Evolutionary conservation across 2,888 invertebrate genomes (phyloP).

Genomic region (Ashinkailepas kermadecensis): DNA sequence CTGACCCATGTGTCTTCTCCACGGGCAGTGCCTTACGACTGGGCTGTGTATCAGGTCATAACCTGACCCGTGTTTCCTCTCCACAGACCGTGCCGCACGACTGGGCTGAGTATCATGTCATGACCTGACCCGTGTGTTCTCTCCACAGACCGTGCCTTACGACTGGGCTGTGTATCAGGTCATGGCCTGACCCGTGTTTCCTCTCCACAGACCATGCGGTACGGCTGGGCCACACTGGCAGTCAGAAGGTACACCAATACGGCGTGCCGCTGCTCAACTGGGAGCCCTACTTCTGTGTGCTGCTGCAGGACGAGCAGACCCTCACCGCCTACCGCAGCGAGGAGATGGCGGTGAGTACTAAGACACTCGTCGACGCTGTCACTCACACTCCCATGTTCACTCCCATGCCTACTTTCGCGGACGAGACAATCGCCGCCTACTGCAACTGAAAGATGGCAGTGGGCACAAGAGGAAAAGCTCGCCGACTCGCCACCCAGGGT

Average conservation of each 20-base stretch:
- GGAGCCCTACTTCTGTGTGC: slow-evolving; percentile 72
- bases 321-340: slow-evolving; percentile 71
- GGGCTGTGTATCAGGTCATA: slow-evolving; percentile 28
- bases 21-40: slow-evolving; percentile 39
- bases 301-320: slow-evolving; percentile 65
- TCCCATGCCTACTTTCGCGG: too few species aligned
- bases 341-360: slow-evolving; percentile 64
- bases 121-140: not conserved
- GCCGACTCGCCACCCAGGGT: too few species aligned
- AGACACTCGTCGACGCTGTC: too few species aligned
- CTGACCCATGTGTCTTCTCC: not conserved
- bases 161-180: slow-evolving; percentile 33
- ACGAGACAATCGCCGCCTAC: too few species aligned
- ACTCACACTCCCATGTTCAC: too few species aligned
- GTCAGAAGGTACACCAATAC: slow-evolving; percentile 36
- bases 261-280: slow-evolving; percentile 48
- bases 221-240: slow-evolving; percentile 38
- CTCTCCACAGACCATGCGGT: slow-evolving; percentile 38
- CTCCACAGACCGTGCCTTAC: slow-evolving; percentile 38
- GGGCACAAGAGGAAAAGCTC: too few species aligned
- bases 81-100: slow-evolving; percentile 38
- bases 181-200: not conserved
- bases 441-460: too few species aligned
- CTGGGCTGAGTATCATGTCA: too few species aligned
- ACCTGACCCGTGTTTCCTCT: not conserved